Evolutionary conservation across 2,888 invertebrate genomes (phyloP).

Genomic region (Cyrtodaria siliqua): DNA sequence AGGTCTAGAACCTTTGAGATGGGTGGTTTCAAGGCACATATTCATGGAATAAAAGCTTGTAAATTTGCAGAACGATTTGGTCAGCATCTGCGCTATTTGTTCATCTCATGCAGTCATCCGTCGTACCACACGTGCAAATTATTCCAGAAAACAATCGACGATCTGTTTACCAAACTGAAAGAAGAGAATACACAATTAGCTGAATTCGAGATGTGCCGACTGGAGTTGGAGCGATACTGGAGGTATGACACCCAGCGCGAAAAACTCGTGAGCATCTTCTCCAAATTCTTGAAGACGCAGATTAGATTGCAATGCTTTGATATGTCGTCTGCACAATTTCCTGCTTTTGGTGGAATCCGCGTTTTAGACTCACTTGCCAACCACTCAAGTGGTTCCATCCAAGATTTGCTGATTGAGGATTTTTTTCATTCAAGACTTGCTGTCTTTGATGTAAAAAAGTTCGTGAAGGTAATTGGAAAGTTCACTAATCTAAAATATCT

Average conservation of each 20-base stretch:
- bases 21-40: conserved; percentile 66
- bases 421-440: conserved; percentile 76
- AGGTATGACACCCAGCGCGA: conserved; percentile 74
- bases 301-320: conserved; percentile 66
- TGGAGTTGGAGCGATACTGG: conserved; percentile 79
- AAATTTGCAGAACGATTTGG: conserved; percentile 73
- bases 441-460: conserved; percentile 67
- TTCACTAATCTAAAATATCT: conserved; percentile 74
- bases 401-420: conserved; percentile 74
- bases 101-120: conserved; percentile 74
- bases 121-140: conserved; percentile 72
- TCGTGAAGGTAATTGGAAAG: conserved; percentile 59
- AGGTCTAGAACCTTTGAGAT: conserved; percentile 69
- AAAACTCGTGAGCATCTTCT: conserved; percentile 68
- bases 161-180: conserved; percentile 70
- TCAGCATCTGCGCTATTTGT: conserved; percentile 66
- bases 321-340: conserved; percentile 70
- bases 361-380: conserved; percentile 73
- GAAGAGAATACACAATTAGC: conserved; percentile 54
- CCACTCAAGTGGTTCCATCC: conserved; percentile 67
- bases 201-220: conserved; percentile 71
- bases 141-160: conserved; percentile 73
- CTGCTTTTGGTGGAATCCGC: conserved; percentile 66
- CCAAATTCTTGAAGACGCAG: conserved; percentile 74
- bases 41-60: conserved; percentile 61